These are phyloP conservation scores for Rhagonycha fulva DNA, from an alignment of 2,888 invertebrate species.

Conservation along the genomic window DNA sequence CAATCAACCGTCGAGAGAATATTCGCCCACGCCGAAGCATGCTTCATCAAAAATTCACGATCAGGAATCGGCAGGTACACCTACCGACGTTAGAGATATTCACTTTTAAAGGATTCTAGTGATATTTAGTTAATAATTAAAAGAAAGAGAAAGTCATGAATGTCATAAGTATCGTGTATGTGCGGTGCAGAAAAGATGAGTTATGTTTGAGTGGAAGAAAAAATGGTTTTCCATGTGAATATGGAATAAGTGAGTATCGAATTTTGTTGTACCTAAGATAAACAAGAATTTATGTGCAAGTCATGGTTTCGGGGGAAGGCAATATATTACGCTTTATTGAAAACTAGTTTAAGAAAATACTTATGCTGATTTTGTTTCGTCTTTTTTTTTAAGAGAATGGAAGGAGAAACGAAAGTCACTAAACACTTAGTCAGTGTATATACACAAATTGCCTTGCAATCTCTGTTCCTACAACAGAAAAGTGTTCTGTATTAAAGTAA, in stretches of 20 bases:
- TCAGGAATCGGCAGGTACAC: slow-evolving; percentile 78
- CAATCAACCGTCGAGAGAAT: slow-evolving; percentile 43
- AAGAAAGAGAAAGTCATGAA: slow-evolving; percentile 25
- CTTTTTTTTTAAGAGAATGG: slow-evolving; percentile 7
- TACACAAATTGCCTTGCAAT: slow-evolving; percentile 31
- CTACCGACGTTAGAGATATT: slow-evolving; percentile 85
- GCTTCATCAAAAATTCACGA: slow-evolving; percentile 58
- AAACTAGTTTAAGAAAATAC: slow-evolving; percentile 31
- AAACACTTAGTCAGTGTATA: slow-evolving; percentile 33
- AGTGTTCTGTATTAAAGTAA: slow-evolving; percentile 33
- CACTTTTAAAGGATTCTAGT: slow-evolving; percentile 59
- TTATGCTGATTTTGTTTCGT: slow-evolving; percentile 24
- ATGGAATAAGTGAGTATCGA: slow-evolving; percentile 8
- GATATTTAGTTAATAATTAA: slow-evolving; percentile 24
- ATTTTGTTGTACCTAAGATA: slow-evolving; percentile 30
- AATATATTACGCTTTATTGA: slow-evolving; percentile 54
- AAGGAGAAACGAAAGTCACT: slow-evolving; percentile 15
- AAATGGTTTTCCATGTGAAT: slow-evolving; percentile 11
- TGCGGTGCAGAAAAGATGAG: slow-evolving; percentile 16
- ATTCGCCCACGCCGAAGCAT: slow-evolving; percentile 46
- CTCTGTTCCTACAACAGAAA: slow-evolving; percentile 38
- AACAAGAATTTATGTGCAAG: slow-evolving; percentile 32
- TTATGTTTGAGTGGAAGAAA: not conserved
- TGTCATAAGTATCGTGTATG: slow-evolving; percentile 27
- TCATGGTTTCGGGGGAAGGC: slow-evolving; percentile 52